A percentile compares a stretch with the other conserved stretches of the same genome.
Conservation (phyloP, 2,888 invertebrate genomes). For the Andricus curvator region DNA sequence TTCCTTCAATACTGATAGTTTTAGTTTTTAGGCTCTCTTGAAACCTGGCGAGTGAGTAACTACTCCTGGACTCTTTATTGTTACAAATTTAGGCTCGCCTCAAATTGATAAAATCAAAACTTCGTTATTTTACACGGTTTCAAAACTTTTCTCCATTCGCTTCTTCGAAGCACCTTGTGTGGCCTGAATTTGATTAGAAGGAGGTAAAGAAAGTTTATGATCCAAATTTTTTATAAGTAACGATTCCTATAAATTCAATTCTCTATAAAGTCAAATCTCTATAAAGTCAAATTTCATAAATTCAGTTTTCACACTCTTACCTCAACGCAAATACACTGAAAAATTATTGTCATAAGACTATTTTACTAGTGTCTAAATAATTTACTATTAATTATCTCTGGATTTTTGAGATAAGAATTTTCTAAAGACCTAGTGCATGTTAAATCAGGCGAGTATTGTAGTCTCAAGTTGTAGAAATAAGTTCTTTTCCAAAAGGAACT, state of each 20-base stretch:
- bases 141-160: background rate
- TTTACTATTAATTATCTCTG: background rate
- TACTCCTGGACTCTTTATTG: constrained; percentile 28
- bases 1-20: background rate
- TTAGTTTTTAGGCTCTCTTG: constrained; percentile 15
- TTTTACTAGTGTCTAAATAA: constrained; percentile 27
- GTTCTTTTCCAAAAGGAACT: background rate
- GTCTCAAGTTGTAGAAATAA: background rate
- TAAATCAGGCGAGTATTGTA: background rate
- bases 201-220: constrained; percentile 37
- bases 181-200: constrained; percentile 35
- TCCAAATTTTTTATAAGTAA: background rate
- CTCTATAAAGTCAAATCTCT: constrained; percentile 12
- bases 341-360: constrained; percentile 32
- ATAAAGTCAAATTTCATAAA: constrained; percentile 24
- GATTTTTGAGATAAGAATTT: background rate
- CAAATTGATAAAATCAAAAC: background rate
- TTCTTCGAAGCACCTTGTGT: constrained; percentile 5
- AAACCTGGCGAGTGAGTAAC: constrained; percentile 31
- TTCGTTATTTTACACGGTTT: constrained; percentile 17
- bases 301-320: background rate
- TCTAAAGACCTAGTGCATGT: background rate
- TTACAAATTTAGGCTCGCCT: constrained; percentile 19
- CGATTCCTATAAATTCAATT: constrained; percentile 15
- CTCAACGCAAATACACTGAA: constrained; percentile 5